Evolutionary conservation across 1,140 invertebrate genomes (phyloP).

Genomic region (Reticulitermes speratus): DNA sequence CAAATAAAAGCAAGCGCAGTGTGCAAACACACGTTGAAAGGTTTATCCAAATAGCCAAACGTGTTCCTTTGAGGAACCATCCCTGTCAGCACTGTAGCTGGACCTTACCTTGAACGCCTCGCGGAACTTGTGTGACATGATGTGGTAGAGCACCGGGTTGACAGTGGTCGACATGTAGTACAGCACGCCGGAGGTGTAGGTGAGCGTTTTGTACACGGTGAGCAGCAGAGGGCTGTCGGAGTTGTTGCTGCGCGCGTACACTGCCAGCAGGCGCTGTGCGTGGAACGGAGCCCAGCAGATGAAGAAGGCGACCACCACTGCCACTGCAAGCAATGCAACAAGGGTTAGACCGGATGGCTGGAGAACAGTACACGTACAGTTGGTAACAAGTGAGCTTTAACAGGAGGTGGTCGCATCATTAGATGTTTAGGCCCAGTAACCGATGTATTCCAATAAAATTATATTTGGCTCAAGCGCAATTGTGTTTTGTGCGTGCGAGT

Average conservation of each 20-base stretch:
- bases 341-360: too few relatives aligned
- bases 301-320: slow-evolving; percentile 89
- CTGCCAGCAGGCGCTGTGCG: slow-evolving; percentile 77
- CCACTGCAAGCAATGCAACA: slow-evolving; percentile 62
- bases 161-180: slow-evolving; percentile 82
- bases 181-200: slow-evolving; percentile 73
- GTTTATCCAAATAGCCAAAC: too few relatives aligned
- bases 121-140: slow-evolving; percentile 82
- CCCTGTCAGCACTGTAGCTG: background rate
- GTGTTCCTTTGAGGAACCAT: too few relatives aligned
- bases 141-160: slow-evolving; percentile 80
- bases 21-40: too few relatives aligned
- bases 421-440: too few relatives aligned
- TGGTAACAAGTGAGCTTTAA: too few relatives aligned
- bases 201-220: slow-evolving; percentile 62
- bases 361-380: too few relatives aligned
- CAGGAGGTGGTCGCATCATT: too few relatives aligned
- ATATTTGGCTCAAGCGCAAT: too few relatives aligned
- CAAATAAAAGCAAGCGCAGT: too few relatives aligned
- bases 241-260: slow-evolving; percentile 58
- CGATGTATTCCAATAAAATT: too few relatives aligned
- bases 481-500: too few relatives aligned
- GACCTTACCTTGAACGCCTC: slow-evolving; percentile 72
- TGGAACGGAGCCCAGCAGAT: slow-evolving; percentile 95
- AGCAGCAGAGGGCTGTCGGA: slow-evolving; percentile 43